A percentile compares a stretch with the other conserved stretches of the same genome.
Conservation (phyloP, 2,888 invertebrate species). For the Therioaphis trifolii region DNA sequence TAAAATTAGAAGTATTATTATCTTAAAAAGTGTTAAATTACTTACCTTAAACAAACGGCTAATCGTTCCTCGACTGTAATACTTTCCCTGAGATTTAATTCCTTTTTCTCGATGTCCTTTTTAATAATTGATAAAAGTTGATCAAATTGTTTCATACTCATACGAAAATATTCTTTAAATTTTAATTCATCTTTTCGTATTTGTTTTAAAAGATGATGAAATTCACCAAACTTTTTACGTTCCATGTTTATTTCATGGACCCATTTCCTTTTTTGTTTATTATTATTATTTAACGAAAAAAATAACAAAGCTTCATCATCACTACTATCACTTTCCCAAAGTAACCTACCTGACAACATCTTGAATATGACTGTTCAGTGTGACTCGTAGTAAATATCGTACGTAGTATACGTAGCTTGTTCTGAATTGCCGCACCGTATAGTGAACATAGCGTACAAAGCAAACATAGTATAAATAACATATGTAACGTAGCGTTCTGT, state of each 20-base stretch:
- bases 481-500: conserved; percentile 34
- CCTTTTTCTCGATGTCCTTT: too few species aligned
- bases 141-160: conserved; percentile 16
- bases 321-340: conserved; percentile 27
- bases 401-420: not conserved
- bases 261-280: conserved; percentile 32
- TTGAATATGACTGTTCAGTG: not conserved
- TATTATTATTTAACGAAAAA: conserved; percentile 23
- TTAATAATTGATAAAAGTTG: too few species aligned
- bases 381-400: not conserved
- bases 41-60: conserved; percentile 22
- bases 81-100: not conserved
- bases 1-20: conserved; percentile 21
- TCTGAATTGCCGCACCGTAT: conserved; percentile 6
- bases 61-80: not conserved
- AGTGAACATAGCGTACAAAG: conserved; percentile 25
- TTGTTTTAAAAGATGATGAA: conserved; percentile 39
- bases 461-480: not conserved
- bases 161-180: conserved; percentile 42
- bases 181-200: conserved; percentile 29
- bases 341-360: conserved; percentile 19
- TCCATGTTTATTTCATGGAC: conserved; percentile 12
- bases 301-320: conserved; percentile 31
- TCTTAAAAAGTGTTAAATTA: not conserved
- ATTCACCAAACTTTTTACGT: conserved; percentile 22